Percentiles rank a stretch among this genome's conserved stretches.
Evolutionary conservation across 2,113 vertebrate genomes (phyloP).

Genomic region (Rynchops niger): DNA sequence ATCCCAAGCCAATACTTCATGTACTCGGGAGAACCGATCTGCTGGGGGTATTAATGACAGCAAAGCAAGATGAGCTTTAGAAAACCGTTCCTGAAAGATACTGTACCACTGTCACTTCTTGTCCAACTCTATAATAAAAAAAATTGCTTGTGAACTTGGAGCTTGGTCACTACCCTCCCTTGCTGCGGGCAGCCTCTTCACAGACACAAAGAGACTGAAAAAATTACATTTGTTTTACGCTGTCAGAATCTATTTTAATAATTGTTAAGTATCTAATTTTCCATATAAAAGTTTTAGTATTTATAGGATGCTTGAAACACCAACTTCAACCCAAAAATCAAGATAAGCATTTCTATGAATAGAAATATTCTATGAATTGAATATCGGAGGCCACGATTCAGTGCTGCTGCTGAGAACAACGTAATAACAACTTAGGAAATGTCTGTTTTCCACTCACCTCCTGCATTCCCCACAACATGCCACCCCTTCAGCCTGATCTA

Average conservation of each 20-base stretch:
- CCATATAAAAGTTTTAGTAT: neutral
- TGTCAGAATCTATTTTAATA: neutral
- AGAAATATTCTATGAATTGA: neutral
- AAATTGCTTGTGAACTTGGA: neutral
- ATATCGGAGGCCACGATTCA: rapidly evolving
- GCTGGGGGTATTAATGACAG: constrained; percentile 1
- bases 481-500: neutral
- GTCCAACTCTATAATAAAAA: neutral
- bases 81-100: neutral
- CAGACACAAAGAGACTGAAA: neutral
- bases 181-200: neutral
- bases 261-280: neutral
- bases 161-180: neutral
- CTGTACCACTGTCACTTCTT: neutral
- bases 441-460: neutral
- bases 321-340: neutral
- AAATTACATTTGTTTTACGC: neutral
- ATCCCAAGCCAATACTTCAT: constrained; percentile 49
- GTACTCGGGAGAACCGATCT: constrained; percentile 14
- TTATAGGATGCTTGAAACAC: neutral
- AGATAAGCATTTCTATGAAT: rapidly evolving
- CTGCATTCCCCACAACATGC: neutral
- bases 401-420: neutral
- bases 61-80: neutral
- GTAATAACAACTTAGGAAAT: rapidly evolving